Percentiles rank a stretch among this genome's conserved stretches.
These are phyloP conservation scores for Tringa solitaria DNA, from an alignment of 2,113 vertebrate species.

Conservation along the genomic window DNA sequence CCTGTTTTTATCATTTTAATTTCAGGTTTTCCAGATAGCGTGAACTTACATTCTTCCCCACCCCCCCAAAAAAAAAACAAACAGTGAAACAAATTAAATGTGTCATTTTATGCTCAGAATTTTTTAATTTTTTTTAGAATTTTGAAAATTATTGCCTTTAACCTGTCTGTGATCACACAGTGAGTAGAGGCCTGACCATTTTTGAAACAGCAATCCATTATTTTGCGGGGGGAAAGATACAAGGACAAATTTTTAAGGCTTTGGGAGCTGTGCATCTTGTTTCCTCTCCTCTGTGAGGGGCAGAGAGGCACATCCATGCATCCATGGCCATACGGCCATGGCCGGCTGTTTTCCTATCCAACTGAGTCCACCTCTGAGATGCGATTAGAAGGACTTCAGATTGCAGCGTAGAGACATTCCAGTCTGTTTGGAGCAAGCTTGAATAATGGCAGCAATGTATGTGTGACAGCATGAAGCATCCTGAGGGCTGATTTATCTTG, in stretches of 20 bases:
- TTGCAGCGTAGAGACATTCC: rapidly evolving
- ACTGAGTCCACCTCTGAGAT: not conserved
- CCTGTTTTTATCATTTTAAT: not conserved
- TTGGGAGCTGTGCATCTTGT: not conserved
- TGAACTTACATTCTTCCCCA: not conserved
- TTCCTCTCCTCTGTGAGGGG: not conserved
- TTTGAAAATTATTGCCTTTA: not conserved
- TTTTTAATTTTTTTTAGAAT: not conserved
- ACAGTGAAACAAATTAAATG: not conserved
- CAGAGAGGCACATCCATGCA: no score
- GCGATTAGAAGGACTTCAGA: not conserved
- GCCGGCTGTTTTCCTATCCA: rapidly evolving
- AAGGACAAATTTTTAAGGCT: not conserved
- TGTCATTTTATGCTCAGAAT: not conserved
- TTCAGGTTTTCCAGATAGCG: not conserved
- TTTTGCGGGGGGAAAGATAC: not conserved
- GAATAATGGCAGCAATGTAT: not conserved
- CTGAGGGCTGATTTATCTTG: not conserved
- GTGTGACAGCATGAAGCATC: not conserved
- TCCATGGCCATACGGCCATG: not conserved
- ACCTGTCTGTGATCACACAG: not conserved
- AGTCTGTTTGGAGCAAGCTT: not conserved
- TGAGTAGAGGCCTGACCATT: not conserved
- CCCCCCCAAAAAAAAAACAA: not conserved
- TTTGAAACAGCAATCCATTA: not conserved